Conservation (phyloP, 2,888 invertebrate species). For the Bombylius major region DNA sequence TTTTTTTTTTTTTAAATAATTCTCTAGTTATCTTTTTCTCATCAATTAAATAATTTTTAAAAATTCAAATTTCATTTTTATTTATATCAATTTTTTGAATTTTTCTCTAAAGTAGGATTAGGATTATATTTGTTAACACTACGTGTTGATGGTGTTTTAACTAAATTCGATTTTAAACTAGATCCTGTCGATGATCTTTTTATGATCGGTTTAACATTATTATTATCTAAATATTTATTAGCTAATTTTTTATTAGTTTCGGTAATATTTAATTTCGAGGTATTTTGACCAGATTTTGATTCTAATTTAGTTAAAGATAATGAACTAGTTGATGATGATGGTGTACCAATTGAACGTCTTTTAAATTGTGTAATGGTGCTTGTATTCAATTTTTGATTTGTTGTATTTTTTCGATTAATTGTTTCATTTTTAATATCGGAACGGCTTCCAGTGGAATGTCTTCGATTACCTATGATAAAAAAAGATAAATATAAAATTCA, state of each 20-base stretch:
- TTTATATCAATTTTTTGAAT: not conserved
- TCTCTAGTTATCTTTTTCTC: too few relatives aligned
- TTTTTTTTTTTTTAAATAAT: too few relatives aligned
- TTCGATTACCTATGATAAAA: not conserved
- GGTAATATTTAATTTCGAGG: not conserved
- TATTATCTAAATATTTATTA: not conserved
- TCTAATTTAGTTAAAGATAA: not conserved
- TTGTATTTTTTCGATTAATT: not conserved
- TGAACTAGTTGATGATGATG: not conserved
- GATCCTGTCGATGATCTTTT: not conserved
- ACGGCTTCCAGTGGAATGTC: slow-evolving; percentile 3
- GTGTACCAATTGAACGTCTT: not conserved
- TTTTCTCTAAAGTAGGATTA: not conserved
- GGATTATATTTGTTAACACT: not conserved
- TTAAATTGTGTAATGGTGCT: not conserved
- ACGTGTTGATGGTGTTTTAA: not conserved
- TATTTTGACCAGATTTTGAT: not conserved
- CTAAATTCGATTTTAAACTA: not conserved
- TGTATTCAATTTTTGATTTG: not conserved
- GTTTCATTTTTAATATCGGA: not conserved
- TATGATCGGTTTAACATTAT: not conserved
- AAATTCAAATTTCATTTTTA: too few relatives aligned
- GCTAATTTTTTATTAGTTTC: not conserved
- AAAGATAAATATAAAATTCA: too few relatives aligned
- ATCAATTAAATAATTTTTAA: too few relatives aligned